These are phyloP conservation scores for Excalfactoria chinensis DNA, from an alignment of 2,113 vertebrate species.

Conservation along the genomic window DNA sequence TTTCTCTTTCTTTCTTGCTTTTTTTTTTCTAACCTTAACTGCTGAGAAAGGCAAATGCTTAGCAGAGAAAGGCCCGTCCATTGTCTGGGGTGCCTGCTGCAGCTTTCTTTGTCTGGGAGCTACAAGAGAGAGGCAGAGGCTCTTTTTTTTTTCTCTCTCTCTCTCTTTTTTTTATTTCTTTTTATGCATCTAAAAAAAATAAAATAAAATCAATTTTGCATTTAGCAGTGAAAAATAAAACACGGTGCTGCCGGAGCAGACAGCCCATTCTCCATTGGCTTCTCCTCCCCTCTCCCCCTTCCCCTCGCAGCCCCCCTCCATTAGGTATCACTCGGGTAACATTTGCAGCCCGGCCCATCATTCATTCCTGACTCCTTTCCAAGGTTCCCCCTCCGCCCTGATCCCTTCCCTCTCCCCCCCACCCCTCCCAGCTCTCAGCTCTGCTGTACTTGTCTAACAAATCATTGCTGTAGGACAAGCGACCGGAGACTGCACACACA, in stretches of 20 bases:
- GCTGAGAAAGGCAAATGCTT: constrained; percentile 52
- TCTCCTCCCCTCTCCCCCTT: constrained; percentile 52
- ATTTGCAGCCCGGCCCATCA: constrained; percentile 67
- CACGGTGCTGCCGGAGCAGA: background rate
- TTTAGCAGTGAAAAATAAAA: constrained; percentile 45
- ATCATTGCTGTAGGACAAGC: constrained; percentile 68
- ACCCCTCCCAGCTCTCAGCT: constrained; percentile 7
- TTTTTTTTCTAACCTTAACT: background rate
- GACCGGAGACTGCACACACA: background rate
- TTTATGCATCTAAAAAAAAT: constrained; percentile 8
- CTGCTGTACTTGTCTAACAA: constrained; percentile 48
- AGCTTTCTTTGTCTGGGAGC: constrained; percentile 70
- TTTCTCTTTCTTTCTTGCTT: too few relatives aligned
- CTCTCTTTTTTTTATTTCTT: background rate
- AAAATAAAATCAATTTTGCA: constrained; percentile 55
- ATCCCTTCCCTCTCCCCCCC: background rate
- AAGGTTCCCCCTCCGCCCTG: constrained; percentile 48
- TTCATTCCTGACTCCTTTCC: constrained; percentile 68
- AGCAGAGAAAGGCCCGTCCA: background rate
- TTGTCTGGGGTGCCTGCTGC: constrained; percentile 39
- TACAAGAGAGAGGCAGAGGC: background rate
- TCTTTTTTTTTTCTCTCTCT: background rate
- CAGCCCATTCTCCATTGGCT: constrained; percentile 2
- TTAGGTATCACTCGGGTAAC: constrained; percentile 47
- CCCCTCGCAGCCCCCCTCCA: background rate